Evolutionary conservation across 2,888 invertebrate genomes (phyloP).

Genomic region (Apantesis nais): DNA sequence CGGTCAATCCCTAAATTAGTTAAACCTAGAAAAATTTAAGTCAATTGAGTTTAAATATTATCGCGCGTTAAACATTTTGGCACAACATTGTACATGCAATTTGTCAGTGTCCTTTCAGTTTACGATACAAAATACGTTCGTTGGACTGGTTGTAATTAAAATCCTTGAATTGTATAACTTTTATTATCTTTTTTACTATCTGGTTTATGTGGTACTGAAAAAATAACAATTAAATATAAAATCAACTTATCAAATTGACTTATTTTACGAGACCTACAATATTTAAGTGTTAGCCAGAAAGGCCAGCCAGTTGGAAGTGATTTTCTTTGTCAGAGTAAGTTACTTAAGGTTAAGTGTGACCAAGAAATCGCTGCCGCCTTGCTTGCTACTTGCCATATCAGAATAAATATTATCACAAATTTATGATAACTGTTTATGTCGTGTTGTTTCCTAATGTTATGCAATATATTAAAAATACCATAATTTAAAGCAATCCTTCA

Average conservation of each 20-base stretch:
- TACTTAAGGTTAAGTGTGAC: neutral
- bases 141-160: conserved; percentile 29
- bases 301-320: neutral
- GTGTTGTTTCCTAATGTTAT: neutral
- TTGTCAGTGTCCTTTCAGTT: conserved; percentile 22
- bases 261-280: neutral
- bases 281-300: neutral
- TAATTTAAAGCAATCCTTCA: neutral
- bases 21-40: neutral
- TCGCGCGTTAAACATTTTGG: neutral
- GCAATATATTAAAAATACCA: neutral
- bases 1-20: no score
- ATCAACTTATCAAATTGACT: neutral
- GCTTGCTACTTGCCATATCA: neutral
- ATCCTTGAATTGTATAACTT: conserved; percentile 26
- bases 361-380: neutral
- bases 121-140: conserved; percentile 22
- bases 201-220: neutral
- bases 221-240: neutral
- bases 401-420: conserved; percentile 1
- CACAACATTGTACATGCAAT: conserved; percentile 10
- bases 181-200: conserved; percentile 29
- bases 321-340: neutral
- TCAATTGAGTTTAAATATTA: neutral
- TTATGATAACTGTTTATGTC: neutral